Conservation (phyloP, 2,888 invertebrate genomes). For the Ophion obscuratus region DNA sequence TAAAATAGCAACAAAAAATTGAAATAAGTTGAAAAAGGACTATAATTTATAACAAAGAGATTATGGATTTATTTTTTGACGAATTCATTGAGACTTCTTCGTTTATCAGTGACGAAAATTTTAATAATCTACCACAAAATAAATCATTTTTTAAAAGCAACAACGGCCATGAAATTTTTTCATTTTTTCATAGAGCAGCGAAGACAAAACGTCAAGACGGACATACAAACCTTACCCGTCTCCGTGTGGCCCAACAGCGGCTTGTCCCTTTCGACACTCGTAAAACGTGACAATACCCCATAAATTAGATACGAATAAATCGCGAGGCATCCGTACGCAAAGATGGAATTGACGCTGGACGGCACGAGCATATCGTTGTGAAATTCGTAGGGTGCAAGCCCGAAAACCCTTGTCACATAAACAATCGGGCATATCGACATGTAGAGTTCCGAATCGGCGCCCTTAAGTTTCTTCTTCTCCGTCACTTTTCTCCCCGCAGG, state of each 20-base stretch:
- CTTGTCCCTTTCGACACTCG: conserved; percentile 15
- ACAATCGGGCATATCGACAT: conserved; percentile 76
- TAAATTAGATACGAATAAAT: conserved; percentile 70
- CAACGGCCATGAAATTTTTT: too few species aligned
- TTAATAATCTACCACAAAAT: too few species aligned
- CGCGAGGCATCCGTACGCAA: conserved; percentile 61
- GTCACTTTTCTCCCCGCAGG: conserved; percentile 10
- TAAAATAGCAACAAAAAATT: too few species aligned
- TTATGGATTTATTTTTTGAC: too few species aligned
- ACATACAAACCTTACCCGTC: conserved; percentile 74
- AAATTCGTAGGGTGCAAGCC: conserved; percentile 79
- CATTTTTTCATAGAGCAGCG: too few species aligned
- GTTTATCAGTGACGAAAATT: too few species aligned
- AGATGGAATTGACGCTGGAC: conserved; percentile 69
- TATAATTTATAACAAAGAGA: too few species aligned
- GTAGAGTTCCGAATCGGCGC: conserved; percentile 77
- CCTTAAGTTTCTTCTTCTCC: conserved; percentile 63
- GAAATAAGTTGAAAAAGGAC: too few species aligned
- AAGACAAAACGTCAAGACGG: background rate
- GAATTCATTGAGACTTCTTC: too few species aligned
- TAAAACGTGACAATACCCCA: conserved; percentile 57
- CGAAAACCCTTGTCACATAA: conserved; percentile 76
- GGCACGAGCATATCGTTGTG: conserved; percentile 71
- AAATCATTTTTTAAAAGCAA: too few species aligned
- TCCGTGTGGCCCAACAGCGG: conserved; percentile 73